Evolutionary conservation across 2,797 vertebrate genomes (phyloP).

Genomic region (Erethizon dorsatum): DNA sequence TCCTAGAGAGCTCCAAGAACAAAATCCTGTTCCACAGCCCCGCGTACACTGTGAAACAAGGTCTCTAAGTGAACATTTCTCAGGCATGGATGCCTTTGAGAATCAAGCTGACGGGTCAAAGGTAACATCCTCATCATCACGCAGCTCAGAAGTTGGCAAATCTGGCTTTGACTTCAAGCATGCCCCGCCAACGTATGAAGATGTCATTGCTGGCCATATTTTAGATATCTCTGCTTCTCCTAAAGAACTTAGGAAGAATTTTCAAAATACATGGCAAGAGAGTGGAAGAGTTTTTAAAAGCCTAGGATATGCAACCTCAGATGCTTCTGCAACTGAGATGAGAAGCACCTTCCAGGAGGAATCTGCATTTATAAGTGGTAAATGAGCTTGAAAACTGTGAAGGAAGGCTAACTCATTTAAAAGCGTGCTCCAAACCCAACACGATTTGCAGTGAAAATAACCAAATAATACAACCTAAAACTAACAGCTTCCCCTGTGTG

Average conservation of each 20-base stretch:
- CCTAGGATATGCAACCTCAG: slow-evolving; percentile 92
- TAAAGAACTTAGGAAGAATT: slow-evolving; percentile 92
- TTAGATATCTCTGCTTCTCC: slow-evolving; percentile 90
- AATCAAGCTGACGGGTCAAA: slow-evolving; percentile 89
- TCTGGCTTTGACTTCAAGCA: slow-evolving; percentile 88
- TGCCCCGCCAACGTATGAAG: slow-evolving; percentile 94
- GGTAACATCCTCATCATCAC: slow-evolving; percentile 87
- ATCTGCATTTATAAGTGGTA: slow-evolving; percentile 91
- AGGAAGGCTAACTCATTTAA: slow-evolving; percentile 79
- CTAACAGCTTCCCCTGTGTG: slow-evolving; percentile 81
- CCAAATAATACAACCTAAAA: slow-evolving; percentile 62
- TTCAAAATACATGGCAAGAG: slow-evolving; percentile 94
- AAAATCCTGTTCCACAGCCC: slow-evolving; percentile 78
- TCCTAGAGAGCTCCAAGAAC: slow-evolving; percentile 86
- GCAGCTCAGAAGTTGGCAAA: slow-evolving; percentile 88
- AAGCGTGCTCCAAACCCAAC: neutral
- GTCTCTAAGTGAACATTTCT: slow-evolving; percentile 90
- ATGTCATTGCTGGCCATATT: slow-evolving; percentile 93
- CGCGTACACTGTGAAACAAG: slow-evolving; percentile 89
- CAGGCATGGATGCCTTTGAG: slow-evolving; percentile 90
- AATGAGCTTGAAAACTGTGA: slow-evolving; percentile 89
- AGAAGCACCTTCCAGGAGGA: slow-evolving; percentile 90
- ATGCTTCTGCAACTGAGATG: slow-evolving; percentile 88
- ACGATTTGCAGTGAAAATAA: slow-evolving; percentile 39
- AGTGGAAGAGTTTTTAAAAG: slow-evolving; percentile 94